Percentiles rank a stretch among this genome's conserved stretches.
phyloP scores from a whole-genome alignment of 2,888 invertebrate species.

The Antitype chi region DNA sequence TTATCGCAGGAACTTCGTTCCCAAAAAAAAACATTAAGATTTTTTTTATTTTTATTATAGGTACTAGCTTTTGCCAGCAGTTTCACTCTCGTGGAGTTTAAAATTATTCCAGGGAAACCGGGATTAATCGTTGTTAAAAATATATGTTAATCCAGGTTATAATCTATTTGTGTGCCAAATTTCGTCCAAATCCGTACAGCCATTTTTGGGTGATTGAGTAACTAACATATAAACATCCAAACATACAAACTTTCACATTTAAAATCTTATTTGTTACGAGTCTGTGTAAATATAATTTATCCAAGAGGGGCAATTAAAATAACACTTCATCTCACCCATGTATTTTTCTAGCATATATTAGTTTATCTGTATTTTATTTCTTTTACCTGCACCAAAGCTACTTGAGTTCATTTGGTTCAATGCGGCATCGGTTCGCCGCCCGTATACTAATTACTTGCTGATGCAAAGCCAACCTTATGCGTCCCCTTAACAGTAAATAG shows the following conservation, averaged over 20 bases:
- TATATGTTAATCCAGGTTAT: too few relatives aligned
- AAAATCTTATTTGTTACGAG: not conserved
- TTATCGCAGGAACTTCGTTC: not conserved
- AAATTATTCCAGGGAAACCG: too few relatives aligned
- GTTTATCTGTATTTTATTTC: not conserved
- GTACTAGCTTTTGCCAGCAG: too few relatives aligned
- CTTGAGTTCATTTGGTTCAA: constrained; percentile 30
- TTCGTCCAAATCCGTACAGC: too few relatives aligned
- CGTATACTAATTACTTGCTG: constrained; percentile 65
- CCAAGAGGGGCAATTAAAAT: not conserved
- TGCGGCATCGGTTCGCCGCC: constrained; percentile 33
- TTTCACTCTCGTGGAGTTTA: too few relatives aligned
- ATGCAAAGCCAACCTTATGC: constrained; percentile 56
- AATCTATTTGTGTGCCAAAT: too few relatives aligned
- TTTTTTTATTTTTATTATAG: too few relatives aligned
- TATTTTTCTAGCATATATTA: not conserved
- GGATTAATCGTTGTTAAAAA: too few relatives aligned
- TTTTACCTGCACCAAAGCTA: constrained; percentile 4
- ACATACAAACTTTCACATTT: not conserved
- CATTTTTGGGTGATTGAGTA: too few relatives aligned
- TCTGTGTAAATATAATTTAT: not conserved
- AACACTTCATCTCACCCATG: not conserved
- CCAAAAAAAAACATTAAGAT: too few relatives aligned
- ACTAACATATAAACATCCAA: too few relatives aligned
- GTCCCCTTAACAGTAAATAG: constrained; percentile 57